Percentiles rank a stretch among this genome's conserved stretches.
Conservation (phyloP, 2,113 vertebrate genomes). For the Chlorocebus sabaeus region DNA sequence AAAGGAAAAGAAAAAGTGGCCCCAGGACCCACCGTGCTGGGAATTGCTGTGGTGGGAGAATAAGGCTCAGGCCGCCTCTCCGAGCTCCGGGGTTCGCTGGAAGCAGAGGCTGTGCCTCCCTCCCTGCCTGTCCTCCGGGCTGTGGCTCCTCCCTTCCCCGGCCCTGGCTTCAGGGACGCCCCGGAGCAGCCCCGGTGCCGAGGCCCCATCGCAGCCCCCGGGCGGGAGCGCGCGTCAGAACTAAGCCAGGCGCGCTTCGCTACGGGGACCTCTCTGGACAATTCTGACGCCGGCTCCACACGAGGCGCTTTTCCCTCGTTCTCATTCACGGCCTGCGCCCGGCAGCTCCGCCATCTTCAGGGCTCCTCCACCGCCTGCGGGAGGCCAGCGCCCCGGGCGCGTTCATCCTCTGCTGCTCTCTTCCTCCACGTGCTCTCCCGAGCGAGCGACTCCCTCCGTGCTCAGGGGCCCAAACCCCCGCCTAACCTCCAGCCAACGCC, state of each 20-base stretch:
- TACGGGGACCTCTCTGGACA: not conserved
- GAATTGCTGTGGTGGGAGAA: accelerated
- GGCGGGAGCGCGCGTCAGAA: not conserved
- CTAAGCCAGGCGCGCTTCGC: too few relatives aligned
- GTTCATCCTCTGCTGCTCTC: not conserved
- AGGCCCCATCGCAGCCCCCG: not conserved
- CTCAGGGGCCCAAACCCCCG: not conserved
- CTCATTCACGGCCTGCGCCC: not conserved
- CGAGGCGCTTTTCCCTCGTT: not conserved
- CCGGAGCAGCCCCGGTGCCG: too few relatives aligned
- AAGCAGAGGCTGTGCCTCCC: not conserved
- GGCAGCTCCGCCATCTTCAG: not conserved
- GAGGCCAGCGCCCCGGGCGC: accelerated
- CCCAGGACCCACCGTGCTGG: too few relatives aligned
- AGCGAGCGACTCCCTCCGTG: not conserved
- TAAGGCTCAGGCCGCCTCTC: accelerated
- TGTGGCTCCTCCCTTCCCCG: too few relatives aligned
- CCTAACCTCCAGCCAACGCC: too few relatives aligned
- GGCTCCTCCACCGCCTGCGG: not conserved
- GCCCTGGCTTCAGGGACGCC: not conserved
- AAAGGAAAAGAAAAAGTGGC: not conserved
- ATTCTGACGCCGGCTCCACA: not conserved
- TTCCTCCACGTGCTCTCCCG: not conserved
- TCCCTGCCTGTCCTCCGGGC: accelerated
- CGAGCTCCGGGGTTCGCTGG: too few relatives aligned